Percentiles rank a stretch among this genome's conserved stretches.
Conservation (phyloP, 1,140 invertebrate genomes). For the Pteromalus puparum region DNA sequence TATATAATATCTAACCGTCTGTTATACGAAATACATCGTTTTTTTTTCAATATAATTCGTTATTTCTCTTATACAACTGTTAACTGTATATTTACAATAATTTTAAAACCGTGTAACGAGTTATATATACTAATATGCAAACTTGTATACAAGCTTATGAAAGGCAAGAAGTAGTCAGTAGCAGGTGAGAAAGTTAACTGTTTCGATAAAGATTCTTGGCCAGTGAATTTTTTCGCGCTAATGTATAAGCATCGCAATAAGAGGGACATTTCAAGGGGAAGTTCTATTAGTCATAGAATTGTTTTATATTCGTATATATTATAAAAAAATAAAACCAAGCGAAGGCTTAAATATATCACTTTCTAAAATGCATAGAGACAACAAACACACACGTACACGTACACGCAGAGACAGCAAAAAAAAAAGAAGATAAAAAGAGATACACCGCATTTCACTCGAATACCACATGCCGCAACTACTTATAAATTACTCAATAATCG, state of each 20-base stretch:
- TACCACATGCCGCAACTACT: no score
- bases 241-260: not conserved
- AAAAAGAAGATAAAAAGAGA: not conserved
- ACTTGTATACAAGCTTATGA: no score
- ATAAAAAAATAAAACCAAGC: not conserved
- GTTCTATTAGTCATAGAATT: conserved; percentile 20
- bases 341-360: conserved; percentile 25
- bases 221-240: conserved; percentile 1
- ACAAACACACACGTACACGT: conserved; percentile 1
- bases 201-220: conserved; percentile 12
- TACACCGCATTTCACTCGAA: not conserved
- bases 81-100: not conserved
- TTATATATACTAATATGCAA: no score
- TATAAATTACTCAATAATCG: not conserved
- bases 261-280: not conserved
- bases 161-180: no score
- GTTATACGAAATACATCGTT: no score
- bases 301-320: conserved; percentile 19
- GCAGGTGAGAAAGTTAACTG: not conserved
- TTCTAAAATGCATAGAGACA: conserved; percentile 25
- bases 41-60: not conserved
- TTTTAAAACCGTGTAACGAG: not conserved
- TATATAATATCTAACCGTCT: no score
- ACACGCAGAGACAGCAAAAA: not conserved
- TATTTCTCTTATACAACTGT: not conserved